Conservation (phyloP, 2,113 vertebrate species). For the Cacatua alba region DNA sequence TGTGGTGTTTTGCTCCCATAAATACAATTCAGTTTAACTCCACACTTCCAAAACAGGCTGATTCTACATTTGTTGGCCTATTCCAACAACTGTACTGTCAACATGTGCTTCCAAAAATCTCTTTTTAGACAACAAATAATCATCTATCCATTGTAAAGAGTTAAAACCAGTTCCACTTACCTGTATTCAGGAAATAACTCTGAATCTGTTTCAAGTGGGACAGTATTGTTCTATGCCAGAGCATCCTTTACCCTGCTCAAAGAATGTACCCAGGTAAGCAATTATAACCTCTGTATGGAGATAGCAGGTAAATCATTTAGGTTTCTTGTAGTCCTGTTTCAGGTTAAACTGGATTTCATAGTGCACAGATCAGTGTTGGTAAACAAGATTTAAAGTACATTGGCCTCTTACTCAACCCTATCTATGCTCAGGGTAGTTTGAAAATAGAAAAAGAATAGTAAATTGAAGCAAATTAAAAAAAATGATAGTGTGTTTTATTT, state of each 20-base stretch:
- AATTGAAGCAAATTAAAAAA: neutral
- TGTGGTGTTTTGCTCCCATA: slow-evolving; percentile 69
- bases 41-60: slow-evolving; percentile 60
- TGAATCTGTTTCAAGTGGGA: neutral
- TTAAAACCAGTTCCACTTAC: slow-evolving; percentile 3
- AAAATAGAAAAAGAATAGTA: neutral
- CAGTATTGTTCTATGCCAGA: neutral
- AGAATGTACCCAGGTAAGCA: neutral
- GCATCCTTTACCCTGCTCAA: neutral
- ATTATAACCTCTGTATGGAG: neutral
- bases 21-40: slow-evolving; percentile 63
- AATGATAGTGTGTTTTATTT: neutral
- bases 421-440: neutral
- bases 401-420: neutral
- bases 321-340: neutral
- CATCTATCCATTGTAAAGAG: neutral
- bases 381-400: neutral
- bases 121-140: slow-evolving; percentile 55
- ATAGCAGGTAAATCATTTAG: neutral
- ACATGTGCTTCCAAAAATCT: slow-evolving; percentile 13
- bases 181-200: neutral
- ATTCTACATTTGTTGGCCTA: slow-evolving; percentile 53
- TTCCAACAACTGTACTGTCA: slow-evolving; percentile 44
- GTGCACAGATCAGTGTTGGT: neutral
- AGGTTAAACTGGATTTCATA: neutral